Evolutionary conservation across 2,888 invertebrate species (phyloP).

Genomic region (Eumerus sabulonum): DNA sequence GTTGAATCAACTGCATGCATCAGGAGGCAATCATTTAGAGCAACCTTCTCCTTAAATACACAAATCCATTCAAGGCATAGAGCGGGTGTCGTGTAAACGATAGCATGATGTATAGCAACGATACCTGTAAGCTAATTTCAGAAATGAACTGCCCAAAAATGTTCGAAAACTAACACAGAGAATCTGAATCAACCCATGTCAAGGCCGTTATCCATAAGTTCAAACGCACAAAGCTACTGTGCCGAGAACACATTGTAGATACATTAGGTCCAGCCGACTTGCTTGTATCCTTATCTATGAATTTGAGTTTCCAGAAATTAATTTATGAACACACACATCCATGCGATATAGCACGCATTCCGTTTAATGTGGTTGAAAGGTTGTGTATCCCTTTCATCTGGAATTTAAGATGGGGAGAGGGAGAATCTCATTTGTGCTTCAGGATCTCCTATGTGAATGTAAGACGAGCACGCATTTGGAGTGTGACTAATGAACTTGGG

Average conservation of each 20-base stretch:
- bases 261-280: not conserved
- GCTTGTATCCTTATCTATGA: not conserved
- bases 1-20: slow-evolving; percentile 2
- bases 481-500: slow-evolving; percentile 17
- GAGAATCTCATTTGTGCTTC: not conserved
- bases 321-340: slow-evolving; percentile 26
- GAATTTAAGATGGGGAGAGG: slow-evolving; percentile 1
- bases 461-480: slow-evolving; percentile 8
- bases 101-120: not conserved
- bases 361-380: slow-evolving; percentile 24
- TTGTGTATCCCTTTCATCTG: slow-evolving; percentile 16
- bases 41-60: not conserved
- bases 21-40: not conserved
- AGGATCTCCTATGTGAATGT: not conserved
- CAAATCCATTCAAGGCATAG: slow-evolving; percentile 9
- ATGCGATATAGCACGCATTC: slow-evolving; percentile 19
- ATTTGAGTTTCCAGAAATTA: slow-evolving; percentile 31
- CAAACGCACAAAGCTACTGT: too few relatives aligned
- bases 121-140: slow-evolving; percentile 34
- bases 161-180: too few relatives aligned
- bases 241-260: not conserved
- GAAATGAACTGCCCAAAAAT: slow-evolving; percentile 23
- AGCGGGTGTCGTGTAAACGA: not conserved
- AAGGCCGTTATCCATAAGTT: not conserved
- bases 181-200: slow-evolving; percentile 8